Base-by-base conservation (phyloP, 2,888 invertebrate species). In the Epinotia brunnichana region DNA sequence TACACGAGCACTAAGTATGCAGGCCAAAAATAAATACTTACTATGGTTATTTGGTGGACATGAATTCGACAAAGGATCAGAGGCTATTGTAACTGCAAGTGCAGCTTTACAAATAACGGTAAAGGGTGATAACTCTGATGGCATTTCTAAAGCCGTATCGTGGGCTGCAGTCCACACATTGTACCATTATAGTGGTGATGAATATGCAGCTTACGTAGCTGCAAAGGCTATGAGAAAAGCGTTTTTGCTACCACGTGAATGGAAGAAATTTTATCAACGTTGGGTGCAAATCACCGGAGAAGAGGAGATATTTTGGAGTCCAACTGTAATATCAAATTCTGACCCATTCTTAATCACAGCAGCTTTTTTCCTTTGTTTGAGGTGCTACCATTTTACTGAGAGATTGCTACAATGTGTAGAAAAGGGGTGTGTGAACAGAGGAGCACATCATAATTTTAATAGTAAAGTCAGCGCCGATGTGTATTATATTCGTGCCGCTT, bases 161-260 rank as follows among this genome's bases (percentile, higher is more conserved):
- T 93, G 90, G 90, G 93, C 91, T 9, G 91, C 90, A 1, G 75
- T 92, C 64, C 92, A 92, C 76, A 81, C 89, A 21, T 78, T 90
- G 61, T 77, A 90, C 76, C 92, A 92, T 75, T 81, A 74, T 60
- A 81, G 83, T 60, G 79, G 79, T 1, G 84, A 90, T 73, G 17
- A 44, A 11, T 78, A 81, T 75, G 86, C 85, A 29, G 91, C 91
- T 35, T 91, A 90, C 77, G 82, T 90, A 54, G 85, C 91, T 17
- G 85, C 84, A 5, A 89, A 83, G 68, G 87, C 83, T 81, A 93
- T 93, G 93, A 85, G 92, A 66, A 91, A 92, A 77, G 82, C 83
- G 11, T 90, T 83, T 78, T 85, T 87, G 72, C 74, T 93, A 29
- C 83, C 85, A 0, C 80, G 75, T 75, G 86, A 90, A 53, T 93